Base-by-base conservation (phyloP, 2,888 invertebrate genomes). In the Lamellibrachia columna region DNA sequence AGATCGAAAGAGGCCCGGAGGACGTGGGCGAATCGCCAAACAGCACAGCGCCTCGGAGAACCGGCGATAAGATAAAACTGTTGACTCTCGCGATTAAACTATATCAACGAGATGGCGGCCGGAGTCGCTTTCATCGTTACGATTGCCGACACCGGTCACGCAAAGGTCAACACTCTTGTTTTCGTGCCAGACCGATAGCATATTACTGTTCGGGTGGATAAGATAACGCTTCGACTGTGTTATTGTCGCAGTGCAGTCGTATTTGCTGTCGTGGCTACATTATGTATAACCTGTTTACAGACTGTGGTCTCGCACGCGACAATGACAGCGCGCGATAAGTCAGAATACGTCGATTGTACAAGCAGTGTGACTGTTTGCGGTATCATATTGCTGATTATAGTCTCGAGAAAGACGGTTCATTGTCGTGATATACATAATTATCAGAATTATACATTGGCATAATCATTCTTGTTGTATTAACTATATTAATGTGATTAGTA, bases 141-240 rank as follows among this genome's bases (percentile, higher is more conserved):
- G 75, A 15, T 15, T 75, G 75, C 75, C 75, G 15, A 6, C 75
- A 75, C 22, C 75, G 75, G 75, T 75, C 75, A 75, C 75, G 75
- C 75, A 75, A 75, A 75, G 75, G 75, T 75, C 75, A 75, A 15
- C 75, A 75, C 75, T 75, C 75, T 75, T 75, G 75, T 75, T 75
- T 15, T 22, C 75, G 75, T 15, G 75, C 75, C 75, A 75, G 75
- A 75, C 75, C 75, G 75, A 75, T 75, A 75, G 22, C 75, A 75
- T 11, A 75, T 75, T 75, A 75, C 22, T 75, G 22, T 75, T 75
- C 75, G 75, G 4, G 75, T 15, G 1, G 75, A 22, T 75, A 15
- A 75, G 75, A 75, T 75, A 75, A 75, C 75, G 75, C 22, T 22
- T 75, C 75, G 75, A 75, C 75, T 75, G 75, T 75, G 75, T 22